Conservation (phyloP, 2,113 vertebrate species). For the Gymnogyps californianus region DNA sequence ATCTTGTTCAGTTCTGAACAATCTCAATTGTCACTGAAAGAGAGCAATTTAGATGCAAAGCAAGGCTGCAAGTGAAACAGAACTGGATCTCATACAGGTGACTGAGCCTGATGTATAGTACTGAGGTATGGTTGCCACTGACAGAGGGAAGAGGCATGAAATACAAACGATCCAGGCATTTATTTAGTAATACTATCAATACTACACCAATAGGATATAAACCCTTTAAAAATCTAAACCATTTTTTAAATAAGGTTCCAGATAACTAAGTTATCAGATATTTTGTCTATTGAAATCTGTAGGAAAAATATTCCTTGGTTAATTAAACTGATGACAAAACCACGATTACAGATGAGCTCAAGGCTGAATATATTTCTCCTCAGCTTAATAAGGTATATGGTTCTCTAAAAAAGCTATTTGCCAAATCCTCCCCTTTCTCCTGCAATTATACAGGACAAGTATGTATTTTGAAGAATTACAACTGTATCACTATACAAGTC, state of each 20-base stretch:
- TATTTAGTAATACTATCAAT: not conserved
- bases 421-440: not conserved
- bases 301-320: not conserved
- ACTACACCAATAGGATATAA: not conserved
- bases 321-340: not conserved
- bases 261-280: not conserved
- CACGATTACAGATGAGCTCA: not conserved
- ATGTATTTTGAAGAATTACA: not conserved
- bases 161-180: not conserved
- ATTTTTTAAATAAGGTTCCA: not conserved
- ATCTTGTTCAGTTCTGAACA: not conserved
- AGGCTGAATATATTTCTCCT: not conserved
- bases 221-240: not conserved
- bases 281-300: not conserved
- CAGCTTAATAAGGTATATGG: not conserved
- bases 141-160: not conserved
- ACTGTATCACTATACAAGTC: not conserved
- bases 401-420: not conserved
- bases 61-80: not conserved
- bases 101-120: not conserved
- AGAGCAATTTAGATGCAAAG: not conserved
- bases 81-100: not conserved
- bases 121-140: not conserved
- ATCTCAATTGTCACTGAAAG: not conserved
- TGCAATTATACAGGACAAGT: not conserved